Percentiles rank a stretch among this genome's conserved stretches.
Conservation (phyloP, 2,113 vertebrate species). For the Oreocharis arfaki region DNA sequence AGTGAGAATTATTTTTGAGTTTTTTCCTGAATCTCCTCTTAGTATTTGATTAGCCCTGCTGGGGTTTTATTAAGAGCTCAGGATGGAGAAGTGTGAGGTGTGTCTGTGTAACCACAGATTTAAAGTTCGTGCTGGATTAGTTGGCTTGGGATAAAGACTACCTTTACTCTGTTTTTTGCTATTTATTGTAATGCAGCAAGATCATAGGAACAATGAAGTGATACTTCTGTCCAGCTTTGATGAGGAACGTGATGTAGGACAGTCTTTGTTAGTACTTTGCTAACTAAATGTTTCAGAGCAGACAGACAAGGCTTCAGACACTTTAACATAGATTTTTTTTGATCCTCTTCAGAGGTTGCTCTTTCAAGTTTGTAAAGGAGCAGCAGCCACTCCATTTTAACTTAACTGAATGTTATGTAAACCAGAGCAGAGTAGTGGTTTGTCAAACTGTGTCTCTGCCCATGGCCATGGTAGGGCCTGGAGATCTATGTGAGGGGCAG, state of each 20-base stretch:
- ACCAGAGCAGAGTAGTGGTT: background rate
- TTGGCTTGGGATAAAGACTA: background rate
- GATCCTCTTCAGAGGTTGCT: background rate
- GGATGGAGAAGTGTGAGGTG: background rate
- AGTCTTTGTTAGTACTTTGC: background rate
- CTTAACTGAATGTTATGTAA: background rate
- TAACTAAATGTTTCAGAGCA: background rate
- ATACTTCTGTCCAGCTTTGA: background rate
- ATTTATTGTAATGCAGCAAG: background rate
- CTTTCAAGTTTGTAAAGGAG: background rate
- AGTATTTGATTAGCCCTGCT: background rate
- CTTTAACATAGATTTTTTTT: background rate
- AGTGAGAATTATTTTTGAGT: background rate
- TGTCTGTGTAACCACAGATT: background rate
- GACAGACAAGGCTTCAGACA: background rate
- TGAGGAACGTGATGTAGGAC: background rate
- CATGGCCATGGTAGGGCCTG: background rate
- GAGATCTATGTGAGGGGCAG: accelerated
- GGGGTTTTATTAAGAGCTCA: background rate
- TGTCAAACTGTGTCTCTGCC: background rate
- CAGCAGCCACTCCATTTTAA: background rate
- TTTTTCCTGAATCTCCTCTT: background rate
- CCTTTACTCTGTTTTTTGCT: background rate
- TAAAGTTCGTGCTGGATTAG: background rate
- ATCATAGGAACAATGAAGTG: background rate